Evolutionary conservation across 2,113 vertebrate genomes (phyloP).

Genomic region (Callorhinus ursinus): DNA sequence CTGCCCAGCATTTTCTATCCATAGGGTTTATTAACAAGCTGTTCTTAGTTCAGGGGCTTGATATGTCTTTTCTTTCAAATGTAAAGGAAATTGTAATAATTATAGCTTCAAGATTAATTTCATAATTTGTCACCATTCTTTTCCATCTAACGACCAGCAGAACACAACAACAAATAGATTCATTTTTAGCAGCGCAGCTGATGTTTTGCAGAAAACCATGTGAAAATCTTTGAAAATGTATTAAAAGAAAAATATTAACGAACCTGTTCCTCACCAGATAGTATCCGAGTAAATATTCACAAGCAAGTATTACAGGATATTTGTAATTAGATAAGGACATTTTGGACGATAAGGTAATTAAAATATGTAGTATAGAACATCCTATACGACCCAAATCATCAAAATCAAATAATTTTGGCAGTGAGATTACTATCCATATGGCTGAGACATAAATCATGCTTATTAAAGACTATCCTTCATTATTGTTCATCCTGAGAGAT

Average conservation of each 20-base stretch:
- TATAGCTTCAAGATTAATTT: slow-evolving; percentile 63
- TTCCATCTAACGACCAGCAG: neutral
- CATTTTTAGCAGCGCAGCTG: slow-evolving; percentile 75
- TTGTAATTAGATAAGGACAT: slow-evolving; percentile 81
- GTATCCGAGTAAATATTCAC: slow-evolving; percentile 70
- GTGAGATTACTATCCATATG: slow-evolving; percentile 31
- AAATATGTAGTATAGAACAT: slow-evolving; percentile 73
- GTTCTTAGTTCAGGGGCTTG: slow-evolving; percentile 6
- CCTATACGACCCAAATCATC: slow-evolving; percentile 70
- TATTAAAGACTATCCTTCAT: neutral
- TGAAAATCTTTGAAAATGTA: slow-evolving; percentile 81
- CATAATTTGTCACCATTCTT: slow-evolving; percentile 62
- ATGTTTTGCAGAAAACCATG: slow-evolving; percentile 77
- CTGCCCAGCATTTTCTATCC: neutral
- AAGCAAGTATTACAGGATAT: slow-evolving; percentile 76
- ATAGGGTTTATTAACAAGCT: neutral
- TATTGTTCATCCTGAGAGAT: neutral
- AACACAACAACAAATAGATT: slow-evolving; percentile 46
- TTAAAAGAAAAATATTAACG: slow-evolving; percentile 83
- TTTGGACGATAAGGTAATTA: slow-evolving; percentile 78
- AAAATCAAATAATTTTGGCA: slow-evolving; percentile 1
- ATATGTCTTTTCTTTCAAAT: slow-evolving; percentile 61
- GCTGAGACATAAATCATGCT: slow-evolving; percentile 11
- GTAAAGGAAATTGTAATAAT: slow-evolving; percentile 69
- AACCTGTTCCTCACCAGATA: slow-evolving; percentile 80